Evolutionary conservation across 2,888 invertebrate species (phyloP).

Genomic region (Scrobipalpa costella): DNA sequence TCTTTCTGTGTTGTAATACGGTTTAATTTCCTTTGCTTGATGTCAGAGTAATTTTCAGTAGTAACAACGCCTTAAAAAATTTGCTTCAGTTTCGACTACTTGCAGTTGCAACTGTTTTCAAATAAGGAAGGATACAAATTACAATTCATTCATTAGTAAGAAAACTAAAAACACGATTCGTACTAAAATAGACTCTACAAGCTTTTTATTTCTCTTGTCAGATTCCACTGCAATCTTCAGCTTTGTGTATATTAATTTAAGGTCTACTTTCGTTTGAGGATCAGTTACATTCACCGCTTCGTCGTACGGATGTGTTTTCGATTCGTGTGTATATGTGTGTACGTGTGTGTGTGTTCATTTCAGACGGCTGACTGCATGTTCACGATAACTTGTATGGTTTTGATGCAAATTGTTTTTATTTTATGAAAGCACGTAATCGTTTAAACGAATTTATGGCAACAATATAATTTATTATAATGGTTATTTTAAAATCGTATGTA

Average conservation of each 20-base stretch:
- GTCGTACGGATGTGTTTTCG: background rate
- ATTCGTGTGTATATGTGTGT: background rate
- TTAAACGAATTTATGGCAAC: background rate
- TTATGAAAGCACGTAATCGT: background rate
- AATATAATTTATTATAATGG: background rate
- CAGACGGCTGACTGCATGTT: slow-evolving; percentile 17
- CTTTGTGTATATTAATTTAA: background rate
- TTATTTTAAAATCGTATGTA: background rate
- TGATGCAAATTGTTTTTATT: slow-evolving; percentile 14
- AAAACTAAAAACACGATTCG: background rate
- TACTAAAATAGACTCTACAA: slow-evolving; percentile 3
- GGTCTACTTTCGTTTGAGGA: background rate
- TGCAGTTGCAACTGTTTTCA: background rate
- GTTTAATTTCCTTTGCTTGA: too few species aligned
- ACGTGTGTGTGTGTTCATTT: background rate
- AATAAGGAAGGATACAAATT: too few species aligned
- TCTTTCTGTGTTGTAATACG: too few species aligned
- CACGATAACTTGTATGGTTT: slow-evolving; percentile 8
- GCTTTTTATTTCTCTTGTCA: background rate
- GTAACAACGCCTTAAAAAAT: background rate
- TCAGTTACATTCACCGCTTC: background rate
- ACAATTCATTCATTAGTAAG: background rate
- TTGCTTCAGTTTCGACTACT: background rate
- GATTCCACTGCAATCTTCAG: background rate
- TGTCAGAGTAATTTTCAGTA: too few species aligned